Conservation (phyloP, 2,888 invertebrate species). For the Pterostichus niger region DNA sequence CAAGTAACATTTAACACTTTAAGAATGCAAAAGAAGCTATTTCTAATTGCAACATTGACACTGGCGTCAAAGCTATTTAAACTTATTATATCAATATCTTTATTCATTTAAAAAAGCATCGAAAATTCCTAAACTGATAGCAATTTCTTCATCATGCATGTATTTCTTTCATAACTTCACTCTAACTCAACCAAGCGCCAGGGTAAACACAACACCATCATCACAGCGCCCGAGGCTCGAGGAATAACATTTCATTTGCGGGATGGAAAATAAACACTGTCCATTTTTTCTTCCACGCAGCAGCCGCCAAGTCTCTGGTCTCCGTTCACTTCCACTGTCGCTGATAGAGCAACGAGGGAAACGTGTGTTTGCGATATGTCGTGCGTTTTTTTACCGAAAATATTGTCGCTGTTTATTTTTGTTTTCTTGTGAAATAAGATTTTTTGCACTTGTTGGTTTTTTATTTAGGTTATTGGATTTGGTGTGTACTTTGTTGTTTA, state of each 20-base stretch:
- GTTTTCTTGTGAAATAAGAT: slow-evolving; percentile 50
- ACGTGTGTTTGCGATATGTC: slow-evolving; percentile 57
- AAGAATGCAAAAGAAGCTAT: too few species aligned
- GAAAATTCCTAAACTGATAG: too few species aligned
- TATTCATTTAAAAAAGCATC: too few species aligned
- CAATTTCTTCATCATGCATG: neutral
- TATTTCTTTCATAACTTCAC: slow-evolving; percentile 38
- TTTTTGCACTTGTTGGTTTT: slow-evolving; percentile 61
- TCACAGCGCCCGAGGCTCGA: slow-evolving; percentile 59
- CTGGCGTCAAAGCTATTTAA: too few species aligned
- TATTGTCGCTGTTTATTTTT: slow-evolving; percentile 64
- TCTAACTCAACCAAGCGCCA: neutral
- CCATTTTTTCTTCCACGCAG: slow-evolving; percentile 39
- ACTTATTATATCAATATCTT: too few species aligned
- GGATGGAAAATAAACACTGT: slow-evolving; percentile 73
- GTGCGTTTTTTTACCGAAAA: slow-evolving; percentile 48
- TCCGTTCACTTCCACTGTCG: neutral
- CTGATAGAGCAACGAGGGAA: slow-evolving; percentile 26
- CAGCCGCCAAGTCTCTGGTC: neutral
- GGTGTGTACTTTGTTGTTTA: slow-evolving; percentile 53
- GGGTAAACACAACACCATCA: slow-evolving; percentile 44
- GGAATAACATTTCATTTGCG: slow-evolving; percentile 73
- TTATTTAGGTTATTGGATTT: slow-evolving; percentile 63
- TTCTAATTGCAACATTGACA: too few species aligned
- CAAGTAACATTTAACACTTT: too few species aligned